phyloP scores from a whole-genome alignment of 2,113 vertebrate species.

The Turdus rufiventris region DNA sequence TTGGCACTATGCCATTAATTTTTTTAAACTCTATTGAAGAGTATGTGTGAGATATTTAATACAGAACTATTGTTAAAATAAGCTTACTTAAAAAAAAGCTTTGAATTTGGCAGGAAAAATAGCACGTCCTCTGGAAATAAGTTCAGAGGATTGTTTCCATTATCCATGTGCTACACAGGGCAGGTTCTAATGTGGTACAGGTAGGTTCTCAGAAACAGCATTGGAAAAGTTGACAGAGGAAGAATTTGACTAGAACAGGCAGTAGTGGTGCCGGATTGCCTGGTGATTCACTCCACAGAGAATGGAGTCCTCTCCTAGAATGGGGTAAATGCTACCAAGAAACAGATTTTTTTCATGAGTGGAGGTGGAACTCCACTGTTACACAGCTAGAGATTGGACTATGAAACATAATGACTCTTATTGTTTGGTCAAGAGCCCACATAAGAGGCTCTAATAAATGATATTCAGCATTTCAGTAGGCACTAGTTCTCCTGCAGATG shows the following conservation, averaged over 20 bases:
- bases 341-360: background rate
- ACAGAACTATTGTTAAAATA: background rate
- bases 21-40: background rate
- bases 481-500: background rate
- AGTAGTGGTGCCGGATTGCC: background rate
- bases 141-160: background rate
- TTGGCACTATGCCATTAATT: background rate
- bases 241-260: background rate
- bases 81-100: background rate
- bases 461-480: background rate
- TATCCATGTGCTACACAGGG: background rate
- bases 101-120: background rate
- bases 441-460: background rate
- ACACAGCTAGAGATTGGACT: background rate
- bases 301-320: background rate
- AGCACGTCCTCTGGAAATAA: background rate
- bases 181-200: background rate
- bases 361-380: background rate
- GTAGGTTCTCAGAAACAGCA: background rate
- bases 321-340: background rate
- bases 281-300: background rate
- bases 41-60: background rate
- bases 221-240: background rate
- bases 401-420: background rate
- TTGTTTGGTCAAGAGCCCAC: background rate